phyloP scores from a whole-genome alignment of 2,113 vertebrate genomes.

The Anhinga anhinga region DNA sequence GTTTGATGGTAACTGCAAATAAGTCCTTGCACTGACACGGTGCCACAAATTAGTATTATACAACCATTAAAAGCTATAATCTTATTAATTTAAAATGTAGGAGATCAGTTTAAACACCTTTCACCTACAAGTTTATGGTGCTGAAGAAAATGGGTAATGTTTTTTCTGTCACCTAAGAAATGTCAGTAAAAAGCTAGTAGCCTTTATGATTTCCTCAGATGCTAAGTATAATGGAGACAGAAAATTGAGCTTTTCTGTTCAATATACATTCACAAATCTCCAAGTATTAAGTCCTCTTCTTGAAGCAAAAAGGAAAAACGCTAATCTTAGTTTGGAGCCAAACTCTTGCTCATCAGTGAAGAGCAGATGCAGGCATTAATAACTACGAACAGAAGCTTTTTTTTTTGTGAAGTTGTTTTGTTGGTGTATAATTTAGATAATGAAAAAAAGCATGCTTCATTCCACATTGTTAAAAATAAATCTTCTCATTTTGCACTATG shows the following conservation, averaged over 20 bases:
- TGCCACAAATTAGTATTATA: constrained; percentile 8
- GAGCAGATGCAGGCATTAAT: not conserved
- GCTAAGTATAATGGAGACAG: not conserved
- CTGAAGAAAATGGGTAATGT: not conserved
- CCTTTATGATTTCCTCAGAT: not conserved
- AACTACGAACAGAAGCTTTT: not conserved
- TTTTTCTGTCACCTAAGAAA: not conserved
- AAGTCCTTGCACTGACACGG: not conserved
- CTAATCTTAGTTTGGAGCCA: not conserved
- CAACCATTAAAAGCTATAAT: constrained; percentile 22
- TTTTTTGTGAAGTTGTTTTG: not conserved
- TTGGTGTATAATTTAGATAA: not conserved
- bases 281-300: not conserved
- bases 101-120: not conserved
- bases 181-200: not conserved
- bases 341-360: not conserved
- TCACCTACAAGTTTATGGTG: not conserved
- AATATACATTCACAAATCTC: not conserved
- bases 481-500: constrained; percentile 25
- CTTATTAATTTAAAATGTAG: not conserved
- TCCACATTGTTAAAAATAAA: constrained; percentile 39
- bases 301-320: not conserved
- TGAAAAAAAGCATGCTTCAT: not conserved
- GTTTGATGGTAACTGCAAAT: not conserved
- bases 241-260: not conserved